Evolutionary conservation across 2,888 invertebrate genomes (phyloP).

Genomic region (Cenopis cana): DNA sequence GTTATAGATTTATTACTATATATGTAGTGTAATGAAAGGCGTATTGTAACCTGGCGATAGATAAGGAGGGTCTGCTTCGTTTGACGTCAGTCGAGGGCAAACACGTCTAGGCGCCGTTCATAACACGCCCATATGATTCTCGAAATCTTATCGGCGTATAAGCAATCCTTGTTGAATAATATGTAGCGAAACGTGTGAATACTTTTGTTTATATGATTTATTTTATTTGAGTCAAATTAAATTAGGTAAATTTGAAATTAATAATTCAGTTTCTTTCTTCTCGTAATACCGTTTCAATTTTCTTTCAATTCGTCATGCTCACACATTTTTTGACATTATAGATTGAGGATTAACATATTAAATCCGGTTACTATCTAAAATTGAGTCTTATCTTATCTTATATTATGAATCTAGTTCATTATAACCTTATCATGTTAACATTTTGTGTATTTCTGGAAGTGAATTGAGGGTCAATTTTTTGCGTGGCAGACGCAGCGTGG

Average conservation of each 20-base stretch:
- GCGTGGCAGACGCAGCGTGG: too few relatives aligned
- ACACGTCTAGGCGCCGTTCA: conserved; percentile 40
- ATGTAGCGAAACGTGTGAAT: background rate
- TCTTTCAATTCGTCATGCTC: too few relatives aligned
- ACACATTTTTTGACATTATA: background rate
- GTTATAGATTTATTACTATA: background rate
- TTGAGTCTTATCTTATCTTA: too few relatives aligned
- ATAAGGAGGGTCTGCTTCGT: conserved; percentile 18
- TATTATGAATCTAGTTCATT: background rate
- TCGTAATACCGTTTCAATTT: too few relatives aligned
- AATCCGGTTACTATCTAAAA: too few relatives aligned
- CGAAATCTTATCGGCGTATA: conserved; percentile 26
- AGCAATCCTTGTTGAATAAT: conserved; percentile 12
- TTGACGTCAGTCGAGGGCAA: conserved; percentile 39
- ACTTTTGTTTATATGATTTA: background rate
- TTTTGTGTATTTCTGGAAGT: too few relatives aligned
- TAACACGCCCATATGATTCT: conserved; percentile 31
- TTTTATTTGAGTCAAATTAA: too few relatives aligned
- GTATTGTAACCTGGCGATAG: conserved; percentile 25
- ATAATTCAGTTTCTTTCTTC: background rate
- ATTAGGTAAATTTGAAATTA: too few relatives aligned
- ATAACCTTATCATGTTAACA: background rate
- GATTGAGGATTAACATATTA: background rate
- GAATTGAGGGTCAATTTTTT: too few relatives aligned
- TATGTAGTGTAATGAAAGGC: conserved; percentile 28